Conservation (phyloP, 1,140 invertebrate genomes). For the Drosophila miranda region DNA sequence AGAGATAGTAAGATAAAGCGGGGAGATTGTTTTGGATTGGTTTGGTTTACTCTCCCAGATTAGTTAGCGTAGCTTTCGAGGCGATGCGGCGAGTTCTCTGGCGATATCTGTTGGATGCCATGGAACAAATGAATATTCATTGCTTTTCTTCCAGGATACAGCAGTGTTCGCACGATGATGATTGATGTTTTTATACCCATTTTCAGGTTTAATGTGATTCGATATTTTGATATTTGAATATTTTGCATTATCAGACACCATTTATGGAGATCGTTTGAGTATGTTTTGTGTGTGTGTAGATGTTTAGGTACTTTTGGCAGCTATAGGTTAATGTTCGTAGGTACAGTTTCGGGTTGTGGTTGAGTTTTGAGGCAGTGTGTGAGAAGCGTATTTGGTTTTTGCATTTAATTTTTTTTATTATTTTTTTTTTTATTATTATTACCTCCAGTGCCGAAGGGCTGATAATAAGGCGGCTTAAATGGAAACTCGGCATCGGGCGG, state of each 20-base stretch:
- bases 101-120: background rate
- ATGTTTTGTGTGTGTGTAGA: conserved; percentile 18
- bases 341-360: conserved; percentile 39
- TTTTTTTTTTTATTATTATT: conserved; percentile 63
- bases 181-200: background rate
- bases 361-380: conserved; percentile 44
- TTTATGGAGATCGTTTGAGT: conserved; percentile 39
- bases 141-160: conserved; percentile 15
- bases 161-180: conserved; percentile 18
- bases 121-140: conserved; percentile 32
- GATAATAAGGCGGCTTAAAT: conserved; percentile 83
- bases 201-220: conserved; percentile 3
- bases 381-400: conserved; percentile 56
- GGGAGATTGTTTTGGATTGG: conserved; percentile 3
- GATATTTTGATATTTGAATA: conserved; percentile 13
- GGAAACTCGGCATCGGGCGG: conserved; percentile 83
- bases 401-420: conserved; percentile 42
- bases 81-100: conserved; percentile 39
- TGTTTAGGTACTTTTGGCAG: conserved; percentile 47
- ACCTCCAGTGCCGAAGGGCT: conserved; percentile 83
- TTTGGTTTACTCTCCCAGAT: conserved; percentile 1
- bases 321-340: conserved; percentile 58
- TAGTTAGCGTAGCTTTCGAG: conserved; percentile 50
- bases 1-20: conserved; percentile 12
- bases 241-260: conserved; percentile 61